Conservation (phyloP, 2,888 invertebrate genomes). For the Zaprionus lineosus region DNA sequence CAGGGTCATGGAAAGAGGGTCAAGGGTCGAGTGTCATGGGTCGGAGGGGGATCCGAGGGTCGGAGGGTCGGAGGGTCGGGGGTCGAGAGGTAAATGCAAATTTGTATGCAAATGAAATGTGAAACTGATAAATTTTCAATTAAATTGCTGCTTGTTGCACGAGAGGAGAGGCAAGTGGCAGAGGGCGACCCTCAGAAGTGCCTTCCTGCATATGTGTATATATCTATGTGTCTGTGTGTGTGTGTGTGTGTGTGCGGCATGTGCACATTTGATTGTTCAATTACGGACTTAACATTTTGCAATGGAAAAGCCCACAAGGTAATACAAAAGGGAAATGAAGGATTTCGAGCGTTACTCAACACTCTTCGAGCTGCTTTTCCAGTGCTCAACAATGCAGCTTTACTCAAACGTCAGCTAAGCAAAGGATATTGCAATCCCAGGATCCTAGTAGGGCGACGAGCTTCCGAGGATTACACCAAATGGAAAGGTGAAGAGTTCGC, state of each 20-base stretch:
- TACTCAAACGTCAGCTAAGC: background rate
- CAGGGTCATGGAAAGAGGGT: too few species aligned
- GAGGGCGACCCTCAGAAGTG: too few species aligned
- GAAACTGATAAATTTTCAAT: constrained; percentile 75
- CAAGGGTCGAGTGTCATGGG: too few species aligned
- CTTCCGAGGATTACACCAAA: too few species aligned
- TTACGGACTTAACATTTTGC: constrained; percentile 66
- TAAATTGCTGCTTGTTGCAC: constrained; percentile 56
- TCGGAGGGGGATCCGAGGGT: too few species aligned
- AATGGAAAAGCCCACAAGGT: constrained; percentile 11
- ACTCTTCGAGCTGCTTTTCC: background rate
- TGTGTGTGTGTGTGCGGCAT: constrained; percentile 1
- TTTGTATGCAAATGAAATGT: constrained; percentile 69
- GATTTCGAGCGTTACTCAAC: constrained; percentile 27
- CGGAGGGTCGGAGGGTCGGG: background rate
- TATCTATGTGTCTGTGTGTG: too few species aligned
- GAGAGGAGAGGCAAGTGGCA: constrained; percentile 40
- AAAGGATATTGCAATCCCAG: too few species aligned
- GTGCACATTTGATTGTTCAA: constrained; percentile 48
- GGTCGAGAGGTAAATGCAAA: too few species aligned
- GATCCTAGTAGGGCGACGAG: too few species aligned
- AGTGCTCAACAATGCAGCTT: background rate
- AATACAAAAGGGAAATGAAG: constrained; percentile 40
- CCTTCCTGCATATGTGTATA: too few species aligned
- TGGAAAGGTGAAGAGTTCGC: too few species aligned